Evolutionary conservation across 1,140 invertebrate genomes (phyloP), one percentile per base, ranked within the genome.

Genomic region (Caenorhabditis latens): DNA sequence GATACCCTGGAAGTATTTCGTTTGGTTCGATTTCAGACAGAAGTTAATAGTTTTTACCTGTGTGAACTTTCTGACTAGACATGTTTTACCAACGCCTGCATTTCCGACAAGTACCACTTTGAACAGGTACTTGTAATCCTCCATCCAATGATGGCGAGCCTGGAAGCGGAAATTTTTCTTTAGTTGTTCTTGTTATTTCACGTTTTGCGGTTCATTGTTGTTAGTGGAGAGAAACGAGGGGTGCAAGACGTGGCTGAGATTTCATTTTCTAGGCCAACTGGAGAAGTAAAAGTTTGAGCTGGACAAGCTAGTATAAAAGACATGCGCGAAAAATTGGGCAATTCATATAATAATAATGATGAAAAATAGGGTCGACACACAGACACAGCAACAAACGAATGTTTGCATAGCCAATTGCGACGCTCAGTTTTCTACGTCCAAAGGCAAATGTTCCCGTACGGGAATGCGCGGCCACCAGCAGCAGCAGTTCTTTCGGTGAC

Each of bases 31-130:
- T 11, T 11, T 32, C 24, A 32, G 58, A 9, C 8, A n/a, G 3
- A 2, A 63, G 32, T 24, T 7, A 67, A 57, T 9, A 53, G 8
- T 24, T 21, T 16, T 40, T 63, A 89, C 90, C 90, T 91, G 91
- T 40, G 91, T 92, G 86, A 91, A 91, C 57, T 91, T 91, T 61
- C 91, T 82, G 42, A 92, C 91, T 89, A 97, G 95, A 92, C 96
- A 96, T 83, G 96, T 96, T 93, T 96, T 96, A 43, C 96, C 96
- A 14, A 95, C 95, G 16, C 91, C 89, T 7, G 90, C 88, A 85
- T 92, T 91, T 9, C 92, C 92, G 21, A 92, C 90, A 32, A 92
- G 87, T 46, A 92, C 92, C 58, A 92, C 90, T 89, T 92, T 92
- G 86, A 92, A 92, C n/a, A 92, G 85, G 86, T 92, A 92, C 86